Percentiles rank a stretch among this genome's conserved stretches.
Evolutionary conservation across 2,888 invertebrate species (phyloP).

Genomic region (Bugulina stolonifera): DNA sequence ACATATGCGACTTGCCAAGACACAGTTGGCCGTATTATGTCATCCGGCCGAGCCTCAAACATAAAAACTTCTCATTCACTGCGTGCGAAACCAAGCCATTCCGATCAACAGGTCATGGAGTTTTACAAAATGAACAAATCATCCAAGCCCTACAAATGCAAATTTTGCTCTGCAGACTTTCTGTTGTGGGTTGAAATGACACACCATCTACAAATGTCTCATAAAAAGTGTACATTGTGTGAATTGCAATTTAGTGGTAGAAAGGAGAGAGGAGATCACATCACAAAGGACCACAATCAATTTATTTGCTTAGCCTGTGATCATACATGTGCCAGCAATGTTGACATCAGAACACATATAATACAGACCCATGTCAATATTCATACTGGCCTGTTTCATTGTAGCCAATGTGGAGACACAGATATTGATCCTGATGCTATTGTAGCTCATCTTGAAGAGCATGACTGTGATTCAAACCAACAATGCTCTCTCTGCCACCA

Average conservation of each 20-base stretch:
- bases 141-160: neutral
- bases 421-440: neutral
- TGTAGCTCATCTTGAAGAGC: neutral
- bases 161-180: neutral
- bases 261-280: neutral
- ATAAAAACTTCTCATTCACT: neutral
- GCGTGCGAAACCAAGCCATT: neutral
- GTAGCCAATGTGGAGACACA: neutral
- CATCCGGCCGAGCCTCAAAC: no score
- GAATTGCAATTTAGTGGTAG: neutral
- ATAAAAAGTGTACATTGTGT: constrained; percentile 15
- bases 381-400: constrained; percentile 4
- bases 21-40: neutral
- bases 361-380: neutral
- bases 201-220: neutral
- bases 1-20: neutral
- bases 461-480: neutral
- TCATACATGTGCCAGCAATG: neutral
- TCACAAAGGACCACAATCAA: neutral
- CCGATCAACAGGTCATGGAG: neutral
- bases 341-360: neutral
- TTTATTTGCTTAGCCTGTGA: constrained; percentile 23
- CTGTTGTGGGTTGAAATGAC: neutral
- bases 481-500: neutral
- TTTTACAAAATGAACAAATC: neutral